phyloP scores from a whole-genome alignment of 2,797 vertebrate species.

The Sitta carolinensis region DNA sequence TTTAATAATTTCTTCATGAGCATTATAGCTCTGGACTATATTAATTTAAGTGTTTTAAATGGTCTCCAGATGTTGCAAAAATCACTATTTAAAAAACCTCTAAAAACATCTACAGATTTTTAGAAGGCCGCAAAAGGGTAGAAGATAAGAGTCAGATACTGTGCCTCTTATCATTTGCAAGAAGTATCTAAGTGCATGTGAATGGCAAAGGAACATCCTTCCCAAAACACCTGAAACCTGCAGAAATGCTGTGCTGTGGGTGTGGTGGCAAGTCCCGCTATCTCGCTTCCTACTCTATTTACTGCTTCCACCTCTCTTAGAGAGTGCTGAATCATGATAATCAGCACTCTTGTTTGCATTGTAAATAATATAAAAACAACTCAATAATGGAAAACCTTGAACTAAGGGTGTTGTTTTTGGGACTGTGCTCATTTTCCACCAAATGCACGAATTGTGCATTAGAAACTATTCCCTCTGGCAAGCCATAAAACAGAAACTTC shows the following conservation, averaged over 20 bases:
- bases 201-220: background rate
- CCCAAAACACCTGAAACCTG: background rate
- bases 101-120: background rate
- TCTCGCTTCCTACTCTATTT: background rate
- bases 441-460: background rate
- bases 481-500: conserved; percentile 49
- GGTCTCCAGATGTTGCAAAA: background rate
- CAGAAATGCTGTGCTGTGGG: background rate
- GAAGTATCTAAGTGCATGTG: background rate
- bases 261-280: background rate
- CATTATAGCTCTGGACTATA: background rate
- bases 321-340: conserved; percentile 28
- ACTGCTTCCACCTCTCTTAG: background rate
- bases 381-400: conserved; percentile 24
- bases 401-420: conserved; percentile 10
- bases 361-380: conserved; percentile 37
- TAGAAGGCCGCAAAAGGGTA: background rate
- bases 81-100: background rate
- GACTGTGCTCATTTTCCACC: conserved; percentile 34
- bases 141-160: background rate
- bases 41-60: background rate
- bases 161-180: background rate
- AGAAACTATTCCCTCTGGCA: conserved; percentile 54
- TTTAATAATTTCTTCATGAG: background rate
- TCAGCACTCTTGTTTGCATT: conserved; percentile 6